These are phyloP conservation scores for Pseudorhombus dupliciocellatus DNA, from an alignment of 2,113 vertebrate genomes.

Conservation along the genomic window DNA sequence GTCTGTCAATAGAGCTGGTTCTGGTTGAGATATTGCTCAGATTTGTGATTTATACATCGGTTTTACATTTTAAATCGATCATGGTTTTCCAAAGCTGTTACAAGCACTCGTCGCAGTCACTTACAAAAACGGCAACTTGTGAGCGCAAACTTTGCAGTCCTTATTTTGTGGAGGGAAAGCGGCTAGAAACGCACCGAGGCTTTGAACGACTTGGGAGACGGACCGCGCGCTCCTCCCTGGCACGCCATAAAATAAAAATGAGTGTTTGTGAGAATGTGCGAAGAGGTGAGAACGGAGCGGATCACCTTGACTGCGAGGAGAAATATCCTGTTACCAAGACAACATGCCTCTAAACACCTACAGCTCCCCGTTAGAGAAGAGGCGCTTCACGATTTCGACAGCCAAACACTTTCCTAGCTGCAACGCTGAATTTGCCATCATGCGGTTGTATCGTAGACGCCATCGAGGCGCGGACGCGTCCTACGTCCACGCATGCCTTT, in stretches of 20 bases:
- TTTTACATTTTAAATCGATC: constrained; percentile 17
- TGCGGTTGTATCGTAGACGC: not conserved
- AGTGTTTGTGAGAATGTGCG: constrained; percentile 24
- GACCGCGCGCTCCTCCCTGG: not conserved
- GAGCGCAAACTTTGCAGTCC: too few species aligned
- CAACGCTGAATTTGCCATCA: constrained; percentile 6
- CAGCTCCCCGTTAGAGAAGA: constrained; percentile 16
- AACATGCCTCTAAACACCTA: constrained; percentile 47
- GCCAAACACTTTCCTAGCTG: constrained; percentile 3
- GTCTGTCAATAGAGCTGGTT: constrained; percentile 45
- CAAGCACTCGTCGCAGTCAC: not conserved
- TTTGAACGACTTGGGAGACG: not conserved
- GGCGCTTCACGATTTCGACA: constrained; percentile 1
- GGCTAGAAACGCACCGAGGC: not conserved
- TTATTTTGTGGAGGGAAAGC: not conserved
- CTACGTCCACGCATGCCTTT: not conserved
- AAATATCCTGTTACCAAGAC: constrained; percentile 61
- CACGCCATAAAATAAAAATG: constrained; percentile 19
- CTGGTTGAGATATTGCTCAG: constrained; percentile 1
- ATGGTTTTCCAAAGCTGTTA: constrained; percentile 5
- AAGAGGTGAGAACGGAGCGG: constrained; percentile 28
- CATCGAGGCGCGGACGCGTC: not conserved
- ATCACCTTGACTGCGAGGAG: constrained; percentile 52
- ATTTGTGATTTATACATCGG: constrained; percentile 14
- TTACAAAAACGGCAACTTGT: too few species aligned